phyloP scores from a whole-genome alignment of 30 jellyfish, hydroid and myxozoan species.

The Cassiopea andromeda region DNA sequence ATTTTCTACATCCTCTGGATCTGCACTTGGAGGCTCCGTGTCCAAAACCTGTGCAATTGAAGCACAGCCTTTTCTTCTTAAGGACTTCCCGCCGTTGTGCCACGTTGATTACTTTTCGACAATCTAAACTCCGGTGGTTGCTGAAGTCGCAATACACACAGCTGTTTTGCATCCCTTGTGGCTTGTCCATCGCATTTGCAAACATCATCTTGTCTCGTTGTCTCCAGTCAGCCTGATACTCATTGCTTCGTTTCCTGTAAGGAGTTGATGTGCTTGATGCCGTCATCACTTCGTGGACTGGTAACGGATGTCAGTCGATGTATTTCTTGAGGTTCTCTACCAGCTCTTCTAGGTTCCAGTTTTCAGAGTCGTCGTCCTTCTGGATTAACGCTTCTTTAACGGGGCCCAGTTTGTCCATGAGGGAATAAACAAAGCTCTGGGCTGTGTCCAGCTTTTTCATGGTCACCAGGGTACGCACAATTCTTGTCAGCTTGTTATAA shows the following conservation, averaged over 20 bases:
- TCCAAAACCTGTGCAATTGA: conserved; percentile 73
- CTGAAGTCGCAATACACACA: conserved; percentile 38
- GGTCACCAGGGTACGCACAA: conserved; percentile 73
- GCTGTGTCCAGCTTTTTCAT: conserved; percentile 64
- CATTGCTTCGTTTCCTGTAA: too few species aligned
- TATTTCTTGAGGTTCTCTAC: conserved; percentile 58
- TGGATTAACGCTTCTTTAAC: conserved; percentile 68
- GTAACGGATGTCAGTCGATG: conserved; percentile 67
- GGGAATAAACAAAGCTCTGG: conserved; percentile 42
- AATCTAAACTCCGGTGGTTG: conserved; percentile 21
- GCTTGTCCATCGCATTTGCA: neutral
- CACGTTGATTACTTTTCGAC: conserved; percentile 20
- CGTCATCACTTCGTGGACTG: too few species aligned
- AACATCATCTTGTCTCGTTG: conserved; percentile 32
- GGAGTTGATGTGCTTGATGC: too few species aligned
- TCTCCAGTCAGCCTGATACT: conserved; percentile 4
- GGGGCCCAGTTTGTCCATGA: conserved; percentile 72
- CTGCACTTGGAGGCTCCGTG: conserved; percentile 77
- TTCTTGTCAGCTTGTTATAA: conserved; percentile 22
- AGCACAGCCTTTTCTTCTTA: conserved; percentile 63
- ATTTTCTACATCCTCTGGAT: conserved; percentile 41
- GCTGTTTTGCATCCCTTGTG: conserved; percentile 5
- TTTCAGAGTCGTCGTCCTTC: conserved; percentile 49
- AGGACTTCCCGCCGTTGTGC: conserved; percentile 52
- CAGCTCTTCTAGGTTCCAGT: conserved; percentile 60